Evolutionary conservation across 2,113 vertebrate species (phyloP).

Genomic region (Excalfactoria chinensis): DNA sequence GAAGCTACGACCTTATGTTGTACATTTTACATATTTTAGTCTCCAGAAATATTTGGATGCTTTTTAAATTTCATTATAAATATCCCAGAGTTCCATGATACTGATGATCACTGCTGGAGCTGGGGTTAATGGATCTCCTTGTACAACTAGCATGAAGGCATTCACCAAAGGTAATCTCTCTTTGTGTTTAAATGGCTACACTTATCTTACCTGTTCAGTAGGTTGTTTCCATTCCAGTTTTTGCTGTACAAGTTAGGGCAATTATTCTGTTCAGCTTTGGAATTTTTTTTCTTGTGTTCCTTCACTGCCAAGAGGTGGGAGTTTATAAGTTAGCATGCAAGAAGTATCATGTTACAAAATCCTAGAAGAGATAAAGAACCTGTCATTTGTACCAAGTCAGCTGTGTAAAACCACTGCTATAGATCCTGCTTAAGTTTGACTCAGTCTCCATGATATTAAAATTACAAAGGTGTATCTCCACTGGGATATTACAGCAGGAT

Average conservation of each 20-base stretch:
- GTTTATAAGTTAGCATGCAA: neutral
- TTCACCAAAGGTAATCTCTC: neutral
- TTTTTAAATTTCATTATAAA: neutral
- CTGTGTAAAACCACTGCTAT: neutral
- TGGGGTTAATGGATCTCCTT: neutral
- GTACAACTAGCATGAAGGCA: fast-evolving
- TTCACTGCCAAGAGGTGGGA: neutral
- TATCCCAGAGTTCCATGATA: neutral
- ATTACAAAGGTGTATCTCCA: neutral
- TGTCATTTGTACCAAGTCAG: neutral
- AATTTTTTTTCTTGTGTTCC: neutral
- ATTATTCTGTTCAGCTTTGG: neutral
- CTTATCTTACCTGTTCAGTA: neutral
- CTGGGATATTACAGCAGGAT: neutral
- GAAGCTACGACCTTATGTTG: neutral
- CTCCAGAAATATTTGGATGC: neutral
- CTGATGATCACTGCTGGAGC: neutral
- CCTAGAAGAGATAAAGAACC: neutral
- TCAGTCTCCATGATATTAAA: neutral
- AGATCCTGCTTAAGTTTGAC: neutral
- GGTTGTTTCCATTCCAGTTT: neutral
- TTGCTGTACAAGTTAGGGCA: neutral
- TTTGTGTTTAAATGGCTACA: neutral
- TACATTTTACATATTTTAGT: neutral
- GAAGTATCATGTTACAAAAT: conserved; percentile 28